Percentiles rank a stretch among this genome's conserved stretches.
Evolutionary conservation across 1,140 invertebrate genomes (phyloP).

Genomic region (Nymphalis io): DNA sequence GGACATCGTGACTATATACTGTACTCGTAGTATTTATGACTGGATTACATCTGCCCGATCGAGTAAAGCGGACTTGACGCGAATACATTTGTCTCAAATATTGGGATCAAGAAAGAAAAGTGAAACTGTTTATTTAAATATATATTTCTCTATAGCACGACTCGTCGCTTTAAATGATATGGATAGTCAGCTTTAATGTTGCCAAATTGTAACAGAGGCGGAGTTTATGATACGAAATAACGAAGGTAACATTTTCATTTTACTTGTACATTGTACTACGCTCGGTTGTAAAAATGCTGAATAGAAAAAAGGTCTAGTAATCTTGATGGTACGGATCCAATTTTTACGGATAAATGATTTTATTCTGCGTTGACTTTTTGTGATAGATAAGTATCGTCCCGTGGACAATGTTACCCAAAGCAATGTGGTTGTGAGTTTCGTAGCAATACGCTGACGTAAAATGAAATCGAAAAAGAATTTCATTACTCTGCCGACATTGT

Average conservation of each 20-base stretch:
- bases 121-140: too few relatives aligned
- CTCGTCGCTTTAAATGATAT: not conserved
- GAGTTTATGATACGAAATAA: constrained; percentile 36
- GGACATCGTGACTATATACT: too few relatives aligned
- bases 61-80: too few relatives aligned
- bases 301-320: constrained; percentile 30
- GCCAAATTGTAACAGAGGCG: constrained; percentile 5
- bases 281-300: constrained; percentile 28
- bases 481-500: too few relatives aligned
- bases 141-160: not conserved
- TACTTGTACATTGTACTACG: constrained; percentile 27
- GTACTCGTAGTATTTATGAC: too few relatives aligned
- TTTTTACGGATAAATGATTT: constrained; percentile 31
- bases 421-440: not conserved
- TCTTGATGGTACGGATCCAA: constrained; percentile 22
- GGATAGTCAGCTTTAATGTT: constrained; percentile 3
- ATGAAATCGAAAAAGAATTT: too few relatives aligned
- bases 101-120: too few relatives aligned
- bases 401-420: constrained; percentile 5
- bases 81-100: too few relatives aligned
- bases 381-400: constrained; percentile 13
- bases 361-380: constrained; percentile 21
- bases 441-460: not conserved
- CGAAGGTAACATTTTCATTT: constrained; percentile 35
- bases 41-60: too few relatives aligned